Evolutionary conservation across 2,888 invertebrate genomes (phyloP).

Genomic region (Meiosimyza platycephala): DNA sequence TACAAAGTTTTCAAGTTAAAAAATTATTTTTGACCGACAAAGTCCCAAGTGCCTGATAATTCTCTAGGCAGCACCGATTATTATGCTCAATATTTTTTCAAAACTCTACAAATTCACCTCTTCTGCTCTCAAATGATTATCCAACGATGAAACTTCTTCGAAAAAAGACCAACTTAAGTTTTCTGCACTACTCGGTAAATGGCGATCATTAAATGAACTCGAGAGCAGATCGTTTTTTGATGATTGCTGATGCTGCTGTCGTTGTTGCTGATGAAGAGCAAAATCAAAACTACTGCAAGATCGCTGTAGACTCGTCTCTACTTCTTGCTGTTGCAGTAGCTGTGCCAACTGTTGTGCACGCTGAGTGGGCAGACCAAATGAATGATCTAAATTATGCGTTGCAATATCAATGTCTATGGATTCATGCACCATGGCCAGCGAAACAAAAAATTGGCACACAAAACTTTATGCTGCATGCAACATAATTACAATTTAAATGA

Average conservation of each 20-base stretch:
- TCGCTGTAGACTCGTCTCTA: conserved; percentile 33
- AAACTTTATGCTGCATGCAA: conserved; percentile 8
- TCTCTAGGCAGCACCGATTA: too few species aligned
- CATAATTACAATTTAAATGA: conserved; percentile 9
- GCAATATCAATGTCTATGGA: conserved; percentile 44
- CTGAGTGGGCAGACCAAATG: conserved; percentile 42
- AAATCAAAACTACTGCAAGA: conserved; percentile 23
- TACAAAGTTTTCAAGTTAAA: too few species aligned
- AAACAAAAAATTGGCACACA: not conserved
- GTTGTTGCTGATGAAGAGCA: conserved; percentile 22
- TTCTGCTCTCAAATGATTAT: conserved; percentile 52
- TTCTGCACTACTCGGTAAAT: conserved; percentile 42
- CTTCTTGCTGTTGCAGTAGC: conserved; percentile 18
- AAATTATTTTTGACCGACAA: too few species aligned
- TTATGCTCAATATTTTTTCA: not conserved
- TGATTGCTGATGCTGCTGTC: not conserved
- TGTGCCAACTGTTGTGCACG: conserved; percentile 22
- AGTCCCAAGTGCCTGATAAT: too few species aligned
- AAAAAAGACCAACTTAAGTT: conserved; percentile 59
- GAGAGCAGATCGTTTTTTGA: conserved; percentile 9
- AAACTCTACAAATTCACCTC: conserved; percentile 42
- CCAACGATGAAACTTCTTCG: conserved; percentile 53
- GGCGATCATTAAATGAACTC: conserved; percentile 7
- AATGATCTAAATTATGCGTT: conserved; percentile 50
- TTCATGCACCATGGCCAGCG: conserved; percentile 56